Percentiles rank a stretch among this genome's conserved stretches.
Evolutionary conservation across 2,797 vertebrate species (phyloP).

Genomic region (Adelosebastes latens): DNA sequence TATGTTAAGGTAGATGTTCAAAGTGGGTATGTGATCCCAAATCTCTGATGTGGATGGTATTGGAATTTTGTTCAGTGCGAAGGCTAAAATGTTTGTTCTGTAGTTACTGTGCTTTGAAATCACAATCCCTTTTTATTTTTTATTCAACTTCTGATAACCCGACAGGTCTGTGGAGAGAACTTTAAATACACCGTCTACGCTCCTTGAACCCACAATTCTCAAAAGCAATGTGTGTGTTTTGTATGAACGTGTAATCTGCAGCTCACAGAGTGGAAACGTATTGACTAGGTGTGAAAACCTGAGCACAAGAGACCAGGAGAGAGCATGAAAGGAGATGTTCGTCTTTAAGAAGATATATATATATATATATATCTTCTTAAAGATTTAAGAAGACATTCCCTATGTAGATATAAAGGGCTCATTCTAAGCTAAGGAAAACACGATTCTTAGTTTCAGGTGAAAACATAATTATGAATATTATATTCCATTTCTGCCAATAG

Average conservation of each 20-base stretch:
- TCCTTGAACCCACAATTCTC: constrained; percentile 1
- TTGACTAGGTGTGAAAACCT: background rate
- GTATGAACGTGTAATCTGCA: background rate
- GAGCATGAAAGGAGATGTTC: background rate
- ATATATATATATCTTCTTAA: background rate
- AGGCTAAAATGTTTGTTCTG: constrained; percentile 25
- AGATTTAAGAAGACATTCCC: no score
- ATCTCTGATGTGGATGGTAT: constrained; percentile 5
- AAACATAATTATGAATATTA: no score
- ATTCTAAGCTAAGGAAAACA: no score
- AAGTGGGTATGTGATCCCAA: background rate
- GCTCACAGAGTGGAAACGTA: background rate
- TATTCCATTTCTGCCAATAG: no score
- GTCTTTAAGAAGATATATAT: background rate
- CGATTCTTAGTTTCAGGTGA: no score
- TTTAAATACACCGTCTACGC: constrained; percentile 1
- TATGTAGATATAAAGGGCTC: no score
- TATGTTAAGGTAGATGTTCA: constrained; percentile 5
- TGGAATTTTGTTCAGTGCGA: background rate
- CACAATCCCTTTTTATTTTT: constrained; percentile 20
- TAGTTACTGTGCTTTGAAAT: constrained; percentile 29
- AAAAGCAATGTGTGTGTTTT: background rate
- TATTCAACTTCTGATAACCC: constrained; percentile 21
- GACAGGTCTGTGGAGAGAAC: constrained; percentile 7
- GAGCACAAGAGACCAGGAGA: background rate